A percentile compares a stretch with the other conserved stretches of the same genome.
phyloP scores from a whole-genome alignment of 1,140 invertebrate genomes.

The Pseudomyrmex gracilis region DNA sequence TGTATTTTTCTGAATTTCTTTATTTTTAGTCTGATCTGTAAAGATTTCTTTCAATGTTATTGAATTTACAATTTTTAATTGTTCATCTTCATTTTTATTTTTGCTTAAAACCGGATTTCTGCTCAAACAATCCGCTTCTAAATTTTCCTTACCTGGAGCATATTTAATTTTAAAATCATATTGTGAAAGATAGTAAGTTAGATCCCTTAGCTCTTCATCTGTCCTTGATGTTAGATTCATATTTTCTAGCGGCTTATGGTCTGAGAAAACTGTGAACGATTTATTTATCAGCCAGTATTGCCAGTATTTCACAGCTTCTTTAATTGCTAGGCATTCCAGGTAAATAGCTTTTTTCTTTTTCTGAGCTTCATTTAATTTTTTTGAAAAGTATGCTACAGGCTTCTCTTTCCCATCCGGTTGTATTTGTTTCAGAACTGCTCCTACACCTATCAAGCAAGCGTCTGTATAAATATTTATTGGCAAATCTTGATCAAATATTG shows the following conservation, averaged over 20 bases:
- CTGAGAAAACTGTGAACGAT: constrained; percentile 36
- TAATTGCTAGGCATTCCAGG: too few relatives aligned
- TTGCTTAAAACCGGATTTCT: not conserved
- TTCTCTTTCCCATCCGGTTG: too few relatives aligned
- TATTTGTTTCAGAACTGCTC: constrained; percentile 46
- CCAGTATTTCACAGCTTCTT: too few relatives aligned
- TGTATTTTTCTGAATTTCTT: not conserved
- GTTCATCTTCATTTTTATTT: not conserved
- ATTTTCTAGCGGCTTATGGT: constrained; percentile 55
- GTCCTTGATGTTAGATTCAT: constrained; percentile 26
- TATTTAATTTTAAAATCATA: constrained; percentile 37
- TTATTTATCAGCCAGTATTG: too few relatives aligned
- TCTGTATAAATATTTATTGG: constrained; percentile 43
- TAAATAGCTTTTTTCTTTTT: too few relatives aligned
- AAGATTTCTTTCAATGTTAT: not conserved
- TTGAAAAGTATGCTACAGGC: too few relatives aligned
- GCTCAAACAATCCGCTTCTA: constrained; percentile 23
- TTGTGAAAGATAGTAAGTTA: too few relatives aligned
- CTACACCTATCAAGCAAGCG: not conserved
- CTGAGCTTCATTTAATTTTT: too few relatives aligned
- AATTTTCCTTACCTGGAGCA: constrained; percentile 13
- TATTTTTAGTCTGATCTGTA: not conserved
- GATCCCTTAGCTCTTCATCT: constrained; percentile 44
- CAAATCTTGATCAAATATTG: constrained; percentile 22
- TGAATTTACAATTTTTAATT: not conserved